Evolutionary conservation across 2,888 invertebrate species (phyloP).

Genomic region (Subacronicta megacephala): DNA sequence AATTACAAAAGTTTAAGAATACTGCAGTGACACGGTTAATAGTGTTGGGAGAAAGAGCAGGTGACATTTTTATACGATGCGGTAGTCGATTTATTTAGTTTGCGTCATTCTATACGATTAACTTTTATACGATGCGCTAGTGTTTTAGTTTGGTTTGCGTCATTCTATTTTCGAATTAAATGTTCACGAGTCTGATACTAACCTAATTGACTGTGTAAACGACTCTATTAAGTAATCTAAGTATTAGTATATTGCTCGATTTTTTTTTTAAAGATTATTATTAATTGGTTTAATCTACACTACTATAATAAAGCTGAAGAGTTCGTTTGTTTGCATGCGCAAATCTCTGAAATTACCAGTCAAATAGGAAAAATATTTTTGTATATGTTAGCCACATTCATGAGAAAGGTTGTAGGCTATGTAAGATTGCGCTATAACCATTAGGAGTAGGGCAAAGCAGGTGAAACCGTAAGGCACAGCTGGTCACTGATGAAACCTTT

Average conservation of each 20-base stretch:
- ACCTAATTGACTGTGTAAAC: neutral
- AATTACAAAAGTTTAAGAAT: conserved; percentile 6
- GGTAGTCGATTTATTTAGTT: conserved; percentile 15
- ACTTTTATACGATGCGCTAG: neutral
- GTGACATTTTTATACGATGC: conserved; percentile 9
- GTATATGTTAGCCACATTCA: too few relatives aligned
- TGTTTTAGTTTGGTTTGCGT: conserved; percentile 11
- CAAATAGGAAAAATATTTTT: too few relatives aligned
- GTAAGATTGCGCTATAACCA: too few relatives aligned
- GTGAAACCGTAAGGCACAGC: too few relatives aligned
- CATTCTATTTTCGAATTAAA: neutral
- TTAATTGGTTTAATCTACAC: too few relatives aligned
- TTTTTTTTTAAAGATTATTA: too few relatives aligned
- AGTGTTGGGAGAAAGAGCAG: conserved; percentile 23
- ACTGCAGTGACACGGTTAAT: conserved; percentile 13
- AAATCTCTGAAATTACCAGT: too few relatives aligned
- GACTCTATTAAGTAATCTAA: neutral
- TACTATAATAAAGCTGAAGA: too few relatives aligned
- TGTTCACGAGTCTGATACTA: neutral
- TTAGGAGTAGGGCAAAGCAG: too few relatives aligned
- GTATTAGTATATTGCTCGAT: neutral
- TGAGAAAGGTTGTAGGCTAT: too few relatives aligned
- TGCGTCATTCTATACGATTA: conserved; percentile 1
- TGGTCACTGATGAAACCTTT: too few relatives aligned
- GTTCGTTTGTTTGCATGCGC: too few relatives aligned